phyloP scores from a whole-genome alignment of 1,140 invertebrate species.

The Drosophila quadrilineata region DNA sequence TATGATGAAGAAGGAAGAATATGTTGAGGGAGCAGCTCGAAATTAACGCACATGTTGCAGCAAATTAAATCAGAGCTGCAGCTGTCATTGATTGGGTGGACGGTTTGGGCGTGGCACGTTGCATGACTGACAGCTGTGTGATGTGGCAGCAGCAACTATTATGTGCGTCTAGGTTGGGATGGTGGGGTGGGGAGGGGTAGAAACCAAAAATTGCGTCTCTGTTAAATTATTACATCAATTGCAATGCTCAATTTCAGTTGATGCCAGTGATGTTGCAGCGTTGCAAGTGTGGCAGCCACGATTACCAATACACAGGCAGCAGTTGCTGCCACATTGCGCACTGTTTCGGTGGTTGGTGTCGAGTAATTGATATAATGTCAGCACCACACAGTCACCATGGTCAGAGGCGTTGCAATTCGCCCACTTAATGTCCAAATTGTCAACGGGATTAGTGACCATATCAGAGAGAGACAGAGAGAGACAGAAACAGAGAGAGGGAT shows the following conservation, averaged over 20 bases:
- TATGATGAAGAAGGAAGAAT: not conserved
- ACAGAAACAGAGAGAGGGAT: not conserved
- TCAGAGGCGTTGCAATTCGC: constrained; percentile 39
- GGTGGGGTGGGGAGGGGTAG: too few species aligned
- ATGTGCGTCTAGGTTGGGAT: too few species aligned
- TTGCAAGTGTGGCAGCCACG: not conserved
- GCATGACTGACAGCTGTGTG: constrained; percentile 29
- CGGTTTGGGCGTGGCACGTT: constrained; percentile 39
- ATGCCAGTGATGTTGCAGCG: too few species aligned
- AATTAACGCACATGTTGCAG: constrained; percentile 62
- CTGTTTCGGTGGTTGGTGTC: constrained; percentile 36
- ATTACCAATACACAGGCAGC: not conserved
- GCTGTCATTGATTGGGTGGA: constrained; percentile 2
- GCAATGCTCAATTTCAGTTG: constrained; percentile 66
- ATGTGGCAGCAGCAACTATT: constrained; percentile 29
- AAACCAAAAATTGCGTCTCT: constrained; percentile 59
- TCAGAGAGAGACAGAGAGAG: too few species aligned
- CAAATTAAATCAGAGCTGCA: constrained; percentile 57
- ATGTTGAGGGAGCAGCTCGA: not conserved
- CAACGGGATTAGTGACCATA: constrained; percentile 56
- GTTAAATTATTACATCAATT: constrained; percentile 78
- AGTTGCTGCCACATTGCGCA: not conserved
- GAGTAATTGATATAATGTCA: constrained; percentile 78
- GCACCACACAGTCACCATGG: constrained; percentile 6
- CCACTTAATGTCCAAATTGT: constrained; percentile 73